These are phyloP conservation scores for Antigone vipio DNA, from an alignment of 2,113 vertebrate genomes.

Conservation along the genomic window DNA sequence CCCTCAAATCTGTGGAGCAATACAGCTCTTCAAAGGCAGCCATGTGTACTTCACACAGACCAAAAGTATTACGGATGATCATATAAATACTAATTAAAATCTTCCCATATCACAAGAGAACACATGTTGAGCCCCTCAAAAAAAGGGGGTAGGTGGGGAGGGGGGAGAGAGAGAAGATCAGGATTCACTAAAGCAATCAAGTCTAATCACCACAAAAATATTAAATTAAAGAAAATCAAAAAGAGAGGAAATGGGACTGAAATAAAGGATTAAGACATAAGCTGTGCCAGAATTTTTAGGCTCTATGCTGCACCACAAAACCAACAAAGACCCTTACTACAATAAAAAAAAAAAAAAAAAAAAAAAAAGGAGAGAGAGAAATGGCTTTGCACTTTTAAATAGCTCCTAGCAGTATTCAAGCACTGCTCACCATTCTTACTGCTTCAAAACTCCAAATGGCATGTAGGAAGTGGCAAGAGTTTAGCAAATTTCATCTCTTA, in stretches of 20 bases:
- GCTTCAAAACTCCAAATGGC: background rate
- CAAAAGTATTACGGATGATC: background rate
- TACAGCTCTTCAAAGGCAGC: background rate
- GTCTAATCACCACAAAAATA: constrained; percentile 29
- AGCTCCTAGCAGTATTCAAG: background rate
- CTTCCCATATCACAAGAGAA: constrained; percentile 36
- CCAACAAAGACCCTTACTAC: background rate
- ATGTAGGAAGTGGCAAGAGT: background rate
- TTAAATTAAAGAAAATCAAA: constrained; percentile 4
- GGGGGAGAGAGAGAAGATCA: background rate
- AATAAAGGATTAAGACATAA: constrained; percentile 38
- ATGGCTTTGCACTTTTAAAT: constrained; percentile 3
- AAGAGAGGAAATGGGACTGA: background rate
- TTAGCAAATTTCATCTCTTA: background rate
- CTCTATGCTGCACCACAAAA: background rate
- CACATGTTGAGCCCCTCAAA: constrained; percentile 25
- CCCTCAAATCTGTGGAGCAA: background rate
- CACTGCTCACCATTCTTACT: background rate
- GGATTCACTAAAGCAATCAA: constrained; percentile 36
- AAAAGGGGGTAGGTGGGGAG: background rate
- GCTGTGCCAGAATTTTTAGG: background rate
- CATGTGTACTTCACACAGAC: background rate
- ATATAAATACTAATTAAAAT: constrained; percentile 44
- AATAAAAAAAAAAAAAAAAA: too few relatives aligned
- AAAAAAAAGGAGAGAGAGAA: background rate